These are phyloP conservation scores for Spisula solida DNA, from an alignment of 2,888 invertebrate genomes.

Conservation along the genomic window DNA sequence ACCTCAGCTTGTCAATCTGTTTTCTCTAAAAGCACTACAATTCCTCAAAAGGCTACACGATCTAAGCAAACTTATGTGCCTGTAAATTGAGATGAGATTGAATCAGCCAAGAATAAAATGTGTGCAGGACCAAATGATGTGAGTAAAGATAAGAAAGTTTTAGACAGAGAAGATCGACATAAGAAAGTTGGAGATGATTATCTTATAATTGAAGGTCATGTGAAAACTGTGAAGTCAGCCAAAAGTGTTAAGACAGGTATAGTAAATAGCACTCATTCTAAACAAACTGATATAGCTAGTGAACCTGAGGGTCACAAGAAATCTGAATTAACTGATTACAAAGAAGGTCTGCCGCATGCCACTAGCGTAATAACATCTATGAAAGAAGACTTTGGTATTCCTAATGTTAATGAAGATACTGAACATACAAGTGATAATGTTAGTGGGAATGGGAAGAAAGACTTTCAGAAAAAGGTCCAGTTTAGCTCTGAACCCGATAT, in stretches of 20 bases:
- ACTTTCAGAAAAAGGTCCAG: not conserved
- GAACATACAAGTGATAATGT: not conserved
- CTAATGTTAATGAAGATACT: not conserved
- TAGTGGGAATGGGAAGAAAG: not conserved
- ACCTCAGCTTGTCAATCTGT: not conserved
- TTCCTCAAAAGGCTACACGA: not conserved
- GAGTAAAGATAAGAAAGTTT: not conserved
- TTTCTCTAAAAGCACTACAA: not conserved
- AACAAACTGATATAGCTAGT: too few relatives aligned
- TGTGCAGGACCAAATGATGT: not conserved
- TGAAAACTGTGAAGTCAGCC: not conserved
- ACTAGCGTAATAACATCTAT: not conserved
- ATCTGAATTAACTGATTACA: not conserved
- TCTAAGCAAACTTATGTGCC: not conserved
- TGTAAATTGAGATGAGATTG: too few relatives aligned
- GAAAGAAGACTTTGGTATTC: too few relatives aligned
- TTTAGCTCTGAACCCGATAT: constrained; percentile 1
- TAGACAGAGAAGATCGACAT: not conserved
- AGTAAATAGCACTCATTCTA: too few relatives aligned
- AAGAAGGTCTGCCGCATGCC: not conserved
- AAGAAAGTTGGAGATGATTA: not conserved
- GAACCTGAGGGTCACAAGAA: too few relatives aligned
- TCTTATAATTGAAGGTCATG: not conserved
- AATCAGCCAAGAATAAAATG: not conserved
- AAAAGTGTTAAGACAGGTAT: too few relatives aligned